Percentiles rank a stretch among this genome's conserved stretches.
These are phyloP conservation scores for Merodon equestris DNA, from an alignment of 2,888 invertebrate species.

Conservation along the genomic window DNA sequence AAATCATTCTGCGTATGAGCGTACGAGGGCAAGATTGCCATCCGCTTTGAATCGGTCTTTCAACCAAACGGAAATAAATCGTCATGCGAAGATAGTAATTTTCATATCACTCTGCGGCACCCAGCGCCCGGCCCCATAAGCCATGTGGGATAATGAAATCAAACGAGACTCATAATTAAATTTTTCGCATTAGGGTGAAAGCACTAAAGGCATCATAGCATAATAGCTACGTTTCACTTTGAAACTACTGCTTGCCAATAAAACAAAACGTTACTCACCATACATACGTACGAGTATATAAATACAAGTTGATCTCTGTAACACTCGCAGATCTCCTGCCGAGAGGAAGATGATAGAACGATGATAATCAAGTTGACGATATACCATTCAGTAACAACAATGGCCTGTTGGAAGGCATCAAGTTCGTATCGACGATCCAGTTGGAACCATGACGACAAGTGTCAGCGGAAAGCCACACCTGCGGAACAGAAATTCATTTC, in stretches of 20 bases:
- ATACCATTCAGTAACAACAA: conserved; percentile 44
- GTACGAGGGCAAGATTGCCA: too few relatives aligned
- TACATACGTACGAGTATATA: too few relatives aligned
- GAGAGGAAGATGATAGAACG: conserved; percentile 52
- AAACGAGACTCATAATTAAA: conserved; percentile 57
- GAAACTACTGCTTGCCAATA: conserved; percentile 13
- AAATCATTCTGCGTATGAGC: conserved; percentile 25
- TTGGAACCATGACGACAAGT: conserved; percentile 45
- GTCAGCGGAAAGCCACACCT: conserved; percentile 49
- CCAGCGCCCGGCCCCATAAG: conserved; percentile 15
- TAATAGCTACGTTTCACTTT: conserved; percentile 58
- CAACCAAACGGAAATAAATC: conserved; percentile 67
- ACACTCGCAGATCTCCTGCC: conserved; percentile 28
- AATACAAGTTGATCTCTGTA: too few relatives aligned
- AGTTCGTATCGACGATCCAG: conserved; percentile 28
- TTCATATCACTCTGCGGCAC: conserved; percentile 55
- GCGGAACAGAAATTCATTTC: conserved; percentile 33
- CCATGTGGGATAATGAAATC: conserved; percentile 65
- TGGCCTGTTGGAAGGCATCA: conserved; percentile 26
- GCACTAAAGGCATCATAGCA: conserved; percentile 52
- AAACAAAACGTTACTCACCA: conserved; percentile 2
- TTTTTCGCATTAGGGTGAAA: conserved; percentile 62
- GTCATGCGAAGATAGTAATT: conserved; percentile 66
- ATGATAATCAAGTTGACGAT: conserved; percentile 47
- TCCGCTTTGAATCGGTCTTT: conserved; percentile 51